A percentile compares a stretch with the other conserved stretches of the same genome.
Evolutionary conservation across 1,140 invertebrate species (phyloP).

Genomic region (Andrena cerasifolii): DNA sequence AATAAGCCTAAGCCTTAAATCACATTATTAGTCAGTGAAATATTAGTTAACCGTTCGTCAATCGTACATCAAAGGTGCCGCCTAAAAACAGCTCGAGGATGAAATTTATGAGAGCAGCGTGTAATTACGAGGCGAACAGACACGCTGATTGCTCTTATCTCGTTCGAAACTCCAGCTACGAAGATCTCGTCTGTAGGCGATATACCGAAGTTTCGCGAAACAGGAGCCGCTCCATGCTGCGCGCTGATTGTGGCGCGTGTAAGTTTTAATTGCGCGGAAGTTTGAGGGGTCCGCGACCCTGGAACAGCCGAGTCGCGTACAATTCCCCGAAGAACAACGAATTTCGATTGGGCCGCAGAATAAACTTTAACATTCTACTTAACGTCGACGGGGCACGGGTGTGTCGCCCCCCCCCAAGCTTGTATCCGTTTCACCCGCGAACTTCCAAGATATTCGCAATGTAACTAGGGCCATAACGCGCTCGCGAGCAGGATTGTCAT

Average conservation of each 20-base stretch:
- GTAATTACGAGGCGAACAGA: slow-evolving; percentile 22
- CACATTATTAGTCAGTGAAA: too few relatives aligned
- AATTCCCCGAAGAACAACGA: not conserved
- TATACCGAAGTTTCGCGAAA: slow-evolving; percentile 33
- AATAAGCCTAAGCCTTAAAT: too few relatives aligned
- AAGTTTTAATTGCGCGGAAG: slow-evolving; percentile 44
- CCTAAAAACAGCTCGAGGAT: not conserved
- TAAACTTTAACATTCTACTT: slow-evolving; percentile 27
- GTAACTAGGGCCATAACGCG: not conserved
- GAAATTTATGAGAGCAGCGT: not conserved
- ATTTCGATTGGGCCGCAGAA: slow-evolving; percentile 30
- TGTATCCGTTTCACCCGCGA: not conserved
- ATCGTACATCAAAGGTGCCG: not conserved
- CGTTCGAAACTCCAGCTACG: not conserved
- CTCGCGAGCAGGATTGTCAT: not conserved
- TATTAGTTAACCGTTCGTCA: too few relatives aligned
- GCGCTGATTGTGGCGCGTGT: slow-evolving; percentile 33
- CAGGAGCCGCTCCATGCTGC: not conserved
- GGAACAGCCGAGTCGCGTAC: not conserved
- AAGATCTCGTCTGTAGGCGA: slow-evolving; percentile 11
- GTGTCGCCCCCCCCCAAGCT: not conserved
- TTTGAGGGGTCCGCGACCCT: slow-evolving; percentile 19
- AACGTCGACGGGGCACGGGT: not conserved
- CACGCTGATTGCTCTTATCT: slow-evolving; percentile 37
- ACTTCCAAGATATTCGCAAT: not conserved